Base-by-base conservation (phyloP, 1,140 invertebrate genomes). In the Manduca sexta region DNA sequence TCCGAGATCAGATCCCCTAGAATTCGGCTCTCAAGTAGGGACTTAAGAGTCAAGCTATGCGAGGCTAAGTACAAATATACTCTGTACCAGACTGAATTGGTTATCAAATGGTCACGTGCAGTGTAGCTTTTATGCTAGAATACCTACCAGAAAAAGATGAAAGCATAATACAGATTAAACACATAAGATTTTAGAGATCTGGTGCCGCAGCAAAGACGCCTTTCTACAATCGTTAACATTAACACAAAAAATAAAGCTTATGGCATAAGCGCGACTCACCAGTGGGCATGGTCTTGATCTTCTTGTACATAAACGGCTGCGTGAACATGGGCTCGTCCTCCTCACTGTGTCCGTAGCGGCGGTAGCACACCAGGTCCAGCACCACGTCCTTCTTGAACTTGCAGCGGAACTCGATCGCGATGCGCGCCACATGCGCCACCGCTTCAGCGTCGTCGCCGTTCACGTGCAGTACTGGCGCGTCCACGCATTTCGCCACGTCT, bases 261-360 rank as follows among this genome's bases (percentile, higher is more conserved):
- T 26, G 0, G 21, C 21, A 26, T 3, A 5, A 26, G 21, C 8
- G 1, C 8, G 21, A 41, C 18, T 45, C 12, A 54, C 91, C 88
- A 11, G 91, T 90, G 42, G 89, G 89, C 21, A 89, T 88, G 37
- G 88, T 88, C 10, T 86, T 84, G 38, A 98, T 97, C 60, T 92
- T 92, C 63, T 94, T 93, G 83, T 98, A 98, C 96, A 98, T 98
- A 6, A 97, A 86, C 0, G 97, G 97, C 69, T 98, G 95, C 11
- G 96, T 98, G 73, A 97, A 94, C 92, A 94, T 96, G 0, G 97
- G 97, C 74, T 98, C 96, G 77, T 98, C 97, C 62, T 94, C 92
- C 85, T 98, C 97, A 78, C 97, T 98, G 87, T 98, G 97, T 0
- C 97, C 97, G 73, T 92, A 92, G 55, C 94, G 89, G 29, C 97